Base-by-base conservation (phyloP, 1,140 invertebrate genomes). In the Trypoxylus dichotomus region DNA sequence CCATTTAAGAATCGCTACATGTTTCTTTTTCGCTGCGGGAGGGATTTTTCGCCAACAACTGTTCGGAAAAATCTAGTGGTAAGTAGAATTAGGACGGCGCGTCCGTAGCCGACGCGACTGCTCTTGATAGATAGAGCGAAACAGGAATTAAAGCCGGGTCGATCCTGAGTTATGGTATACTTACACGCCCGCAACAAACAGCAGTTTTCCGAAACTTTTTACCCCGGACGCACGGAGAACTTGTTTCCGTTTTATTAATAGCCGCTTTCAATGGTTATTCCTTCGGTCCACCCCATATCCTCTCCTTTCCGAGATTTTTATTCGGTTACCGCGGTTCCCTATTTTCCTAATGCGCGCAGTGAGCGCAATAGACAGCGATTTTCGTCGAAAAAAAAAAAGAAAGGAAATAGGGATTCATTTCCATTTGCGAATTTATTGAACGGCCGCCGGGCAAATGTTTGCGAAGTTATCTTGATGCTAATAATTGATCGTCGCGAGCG, bases 241-340 rank as follows among this genome's bases (percentile, higher is more conserved):
- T 68, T 68, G 60, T 68, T 68, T 68, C 60, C 60, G 60, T 68
- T 68, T 68, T 68, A 68, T 68, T 68, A 68, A 68, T 68, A 68
- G 60, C 60, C 60, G 24, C 32, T 68, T 68, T 68, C 60, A 68
- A 68, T 68, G 60, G 60, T 68, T 68, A 68, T 68, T 68, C 24
- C 60, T 68, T n/a, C 60, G 24, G 60, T 29, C 60, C 60, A 27
- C 24, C 60, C 60, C n/a, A 60, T 24, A 60, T 60, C 58, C 58
- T 60, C n/a, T n/a, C n/a, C 15, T 29, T 68, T 68, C 15, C 60
- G 60, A 68, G 60, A 68, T 68, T 68, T 68, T 68, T 68, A 68
- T 68, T 68, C 27, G 27, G 60, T 68, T 68, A 68, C 24, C 24
- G 8, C 21, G 27, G 60, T 10, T 68, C 10, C 27, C 19, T 68